Evolutionary conservation across 2,797 vertebrate species (phyloP), one percentile per base, ranked within the genome.

Genomic region (Tinamus major): DNA sequence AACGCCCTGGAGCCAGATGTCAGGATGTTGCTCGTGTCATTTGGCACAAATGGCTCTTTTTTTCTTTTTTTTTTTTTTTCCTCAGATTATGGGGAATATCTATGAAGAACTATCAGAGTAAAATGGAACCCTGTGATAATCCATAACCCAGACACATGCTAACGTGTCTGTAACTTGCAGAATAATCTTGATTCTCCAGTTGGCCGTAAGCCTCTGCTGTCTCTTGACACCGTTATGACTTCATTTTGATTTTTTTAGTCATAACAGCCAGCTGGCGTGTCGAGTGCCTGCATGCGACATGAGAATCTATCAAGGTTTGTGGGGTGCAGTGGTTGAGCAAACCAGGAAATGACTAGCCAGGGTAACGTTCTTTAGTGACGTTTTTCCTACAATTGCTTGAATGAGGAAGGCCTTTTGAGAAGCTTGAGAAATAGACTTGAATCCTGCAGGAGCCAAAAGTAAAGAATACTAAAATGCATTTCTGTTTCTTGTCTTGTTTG

Each of bases 401-500:
- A 79, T 82, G 76, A 85, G 68, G 69, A 89, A 63, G 61, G 46
- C 48, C 23, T 79, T 42, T 48, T 88, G n/a, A 88, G 83, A 65
- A 80, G 29, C 53, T 91, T 62, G 63, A 92, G 62, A 75, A 90
- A 23, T 48, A 93, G 87, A 81, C 35, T 83, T 63, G 42, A 33
- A 69, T 69, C 46, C 44, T 69, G 24, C 49, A 79, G 87, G 71
- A 85, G 21, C 48, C 6, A 10, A 8, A 62, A 69, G 53, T 24
- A 24, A 83, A 39, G 65, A 91, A 39, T 3, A 8, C 56, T 75
- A 44, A 75, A 86, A 92, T 27, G 23, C 49, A 1, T 76, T 82
- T 94, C 24, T 89, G 59, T 86, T 94, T 58, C 12, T 95, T 92
- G 39, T 26, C 7, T 21, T 79, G 51, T 79, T 91, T 11, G 81